Conservation (phyloP, 1,140 invertebrate genomes). For the Aradophagus sp. region DNA sequence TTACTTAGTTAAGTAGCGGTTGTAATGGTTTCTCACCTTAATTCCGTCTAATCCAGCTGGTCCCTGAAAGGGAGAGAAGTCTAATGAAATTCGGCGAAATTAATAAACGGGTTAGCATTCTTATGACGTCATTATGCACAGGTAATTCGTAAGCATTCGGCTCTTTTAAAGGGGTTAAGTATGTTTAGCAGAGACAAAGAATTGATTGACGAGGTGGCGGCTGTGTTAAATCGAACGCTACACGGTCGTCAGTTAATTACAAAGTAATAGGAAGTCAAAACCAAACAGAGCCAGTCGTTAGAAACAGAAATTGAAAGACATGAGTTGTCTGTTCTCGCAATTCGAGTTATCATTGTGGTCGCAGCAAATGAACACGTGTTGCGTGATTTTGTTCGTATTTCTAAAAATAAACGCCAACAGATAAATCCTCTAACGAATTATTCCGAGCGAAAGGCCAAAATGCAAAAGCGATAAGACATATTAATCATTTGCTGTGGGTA, state of each 20-base stretch:
- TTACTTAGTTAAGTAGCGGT: constrained; percentile 31
- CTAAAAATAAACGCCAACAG: constrained; percentile 18
- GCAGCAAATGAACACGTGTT: constrained; percentile 73
- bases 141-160: constrained; percentile 53
- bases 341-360: constrained; percentile 64
- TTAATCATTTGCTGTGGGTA: constrained; percentile 4
- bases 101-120: constrained; percentile 38
- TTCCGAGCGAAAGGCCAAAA: constrained; percentile 53
- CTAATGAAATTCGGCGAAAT: constrained; percentile 69
- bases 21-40: constrained; percentile 77
- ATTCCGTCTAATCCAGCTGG: constrained; percentile 80
- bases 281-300: too few species aligned
- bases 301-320: too few species aligned
- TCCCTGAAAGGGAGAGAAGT: constrained; percentile 77
- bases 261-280: too few species aligned
- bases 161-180: constrained; percentile 29
- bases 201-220: constrained; percentile 12
- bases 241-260: background rate
- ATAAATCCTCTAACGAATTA: constrained; percentile 8
- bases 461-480: constrained; percentile 56
- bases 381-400: constrained; percentile 21
- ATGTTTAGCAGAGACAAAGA: constrained; percentile 29
- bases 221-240: constrained; percentile 1
- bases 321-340: constrained; percentile 11
- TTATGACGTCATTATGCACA: constrained; percentile 54